Conservation (phyloP, 2,113 vertebrate genomes). For the Gallinago paraguaiae region DNA sequence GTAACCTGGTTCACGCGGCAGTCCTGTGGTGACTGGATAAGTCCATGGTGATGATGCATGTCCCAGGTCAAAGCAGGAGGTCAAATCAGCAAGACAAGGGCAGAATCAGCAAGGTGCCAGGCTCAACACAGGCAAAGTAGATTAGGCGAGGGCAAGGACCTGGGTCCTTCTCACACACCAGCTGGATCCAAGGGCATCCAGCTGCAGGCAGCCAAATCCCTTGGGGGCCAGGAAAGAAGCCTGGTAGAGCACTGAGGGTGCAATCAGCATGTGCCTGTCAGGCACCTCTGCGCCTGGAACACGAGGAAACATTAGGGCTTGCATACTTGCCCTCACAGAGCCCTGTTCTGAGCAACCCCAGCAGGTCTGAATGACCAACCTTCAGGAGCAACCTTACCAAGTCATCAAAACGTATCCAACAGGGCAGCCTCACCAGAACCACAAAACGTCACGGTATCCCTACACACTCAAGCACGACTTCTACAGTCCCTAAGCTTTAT, state of each 20-base stretch:
- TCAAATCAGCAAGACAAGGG: background rate
- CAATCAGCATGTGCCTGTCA: background rate
- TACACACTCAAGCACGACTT: background rate
- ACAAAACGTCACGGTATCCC: rapidly evolving
- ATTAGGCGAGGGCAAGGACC: background rate
- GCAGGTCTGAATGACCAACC: background rate
- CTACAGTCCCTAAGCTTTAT: background rate
- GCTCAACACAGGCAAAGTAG: background rate
- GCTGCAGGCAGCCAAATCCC: background rate
- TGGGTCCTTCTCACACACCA: background rate
- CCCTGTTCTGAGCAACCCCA: background rate
- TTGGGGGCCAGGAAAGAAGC: background rate
- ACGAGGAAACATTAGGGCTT: background rate
- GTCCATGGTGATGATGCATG: background rate
- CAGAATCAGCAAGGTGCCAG: background rate
- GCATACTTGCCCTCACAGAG: background rate
- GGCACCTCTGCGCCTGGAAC: background rate
- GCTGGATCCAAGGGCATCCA: background rate
- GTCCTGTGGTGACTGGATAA: background rate
- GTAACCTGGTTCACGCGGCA: background rate
- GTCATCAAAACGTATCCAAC: rapidly evolving
- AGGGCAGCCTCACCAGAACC: background rate
- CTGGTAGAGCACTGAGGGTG: background rate
- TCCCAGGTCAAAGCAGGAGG: background rate
- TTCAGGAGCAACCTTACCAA: background rate